Evolutionary conservation across 2,113 vertebrate genomes (phyloP), one percentile per base, ranked within the genome.

Genomic region (Seriola rivoliana): DNA sequence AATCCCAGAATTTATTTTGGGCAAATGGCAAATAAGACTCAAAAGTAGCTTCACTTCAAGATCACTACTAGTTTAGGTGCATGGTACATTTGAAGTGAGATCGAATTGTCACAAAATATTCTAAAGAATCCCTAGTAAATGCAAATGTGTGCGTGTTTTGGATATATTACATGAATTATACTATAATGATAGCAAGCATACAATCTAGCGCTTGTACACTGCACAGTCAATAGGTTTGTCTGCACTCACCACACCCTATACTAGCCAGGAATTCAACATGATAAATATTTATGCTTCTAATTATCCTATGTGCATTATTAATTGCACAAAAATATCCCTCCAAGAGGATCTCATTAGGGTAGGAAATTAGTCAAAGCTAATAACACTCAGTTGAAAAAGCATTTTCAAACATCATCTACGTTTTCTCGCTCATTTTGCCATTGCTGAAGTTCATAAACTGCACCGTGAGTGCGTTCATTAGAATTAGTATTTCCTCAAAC

Each of bases 301-400:
- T 95, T 95, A 93, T 90, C 92, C 85, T 86, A 77, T 91, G 91
- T 95, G 90, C 93, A 95, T 95, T 95, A 94, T 95, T 95, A 95
- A 95, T 95, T 94, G 87, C 78, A 80, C 83, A 73, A 88, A 94
- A 94, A 93, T 92, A 92, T 93, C 88, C 91, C 94, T 94, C 89
- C 92, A 93, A 94, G 91, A 93, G 85, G 73, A 91, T 93, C 88
- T 95, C 90, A 94, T 94, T 95, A 94, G 91, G 87, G 87, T 63
- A 88, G 92, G 88, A 94, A 95, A 95, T 95, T 92, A 93, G 93
- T 94, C 93, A 92, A 92, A 91, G 86, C 91, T 93, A 95, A 95
- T 94, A 94, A 92, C 32, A 79, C 89, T 91, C 89, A 93, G 91
- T 91, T 94, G 79, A 94, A 94, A 93, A 92, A 88, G 86, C 93